A percentile compares a stretch with the other conserved stretches of the same genome.
Conservation (phyloP, 1,140 invertebrate genomes). For the Drosophila mojavensis region DNA sequence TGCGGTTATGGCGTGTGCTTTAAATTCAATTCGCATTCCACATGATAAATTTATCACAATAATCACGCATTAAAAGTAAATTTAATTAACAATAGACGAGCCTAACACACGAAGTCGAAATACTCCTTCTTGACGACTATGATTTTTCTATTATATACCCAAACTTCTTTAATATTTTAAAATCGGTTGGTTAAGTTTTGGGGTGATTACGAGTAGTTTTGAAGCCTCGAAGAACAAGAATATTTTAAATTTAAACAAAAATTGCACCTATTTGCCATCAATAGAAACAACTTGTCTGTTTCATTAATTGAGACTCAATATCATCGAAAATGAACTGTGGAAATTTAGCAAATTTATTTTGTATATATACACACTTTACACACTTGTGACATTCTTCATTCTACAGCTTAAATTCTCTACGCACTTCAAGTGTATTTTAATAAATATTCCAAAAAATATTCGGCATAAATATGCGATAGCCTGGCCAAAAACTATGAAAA, state of each 20-base stretch:
- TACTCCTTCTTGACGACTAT: background rate
- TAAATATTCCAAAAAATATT: background rate
- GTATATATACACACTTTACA: background rate
- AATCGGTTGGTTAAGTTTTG: no score
- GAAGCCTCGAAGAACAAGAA: no score
- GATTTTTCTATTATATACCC: no score
- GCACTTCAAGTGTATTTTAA: background rate
- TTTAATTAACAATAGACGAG: conserved; percentile 49
- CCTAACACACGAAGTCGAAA: background rate
- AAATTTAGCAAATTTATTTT: no score
- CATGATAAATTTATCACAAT: conserved; percentile 39
- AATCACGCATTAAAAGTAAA: conserved; percentile 39
- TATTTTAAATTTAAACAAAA: no score
- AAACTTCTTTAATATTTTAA: no score
- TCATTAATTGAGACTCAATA: no score
- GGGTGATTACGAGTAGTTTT: no score
- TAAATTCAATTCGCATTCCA: conserved; percentile 48
- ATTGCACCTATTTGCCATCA: no score
- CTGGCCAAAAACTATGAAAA: conserved; percentile 35
- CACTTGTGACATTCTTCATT: background rate
- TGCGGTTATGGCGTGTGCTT: conserved; percentile 49
- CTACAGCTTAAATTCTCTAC: no score
- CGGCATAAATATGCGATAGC: conserved; percentile 10
- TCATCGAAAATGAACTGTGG: no score
- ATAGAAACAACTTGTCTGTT: no score